Conservation (phyloP, 2,797 vertebrate species). For the Echeneis naucrates region DNA sequence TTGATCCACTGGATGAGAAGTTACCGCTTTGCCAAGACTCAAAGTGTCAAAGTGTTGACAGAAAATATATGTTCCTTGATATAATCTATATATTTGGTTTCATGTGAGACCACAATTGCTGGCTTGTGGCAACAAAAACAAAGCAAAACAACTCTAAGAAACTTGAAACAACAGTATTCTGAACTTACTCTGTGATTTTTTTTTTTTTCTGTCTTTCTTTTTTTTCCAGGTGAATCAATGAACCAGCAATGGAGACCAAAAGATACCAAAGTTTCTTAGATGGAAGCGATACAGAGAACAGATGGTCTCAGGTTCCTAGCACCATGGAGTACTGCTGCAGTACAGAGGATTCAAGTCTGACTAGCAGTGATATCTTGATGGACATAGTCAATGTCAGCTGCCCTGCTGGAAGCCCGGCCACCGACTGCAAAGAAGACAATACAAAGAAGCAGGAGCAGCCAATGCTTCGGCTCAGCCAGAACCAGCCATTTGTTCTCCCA, state of each 20-base stretch:
- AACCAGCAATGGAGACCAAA: constrained; percentile 97
- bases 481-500: constrained; percentile 86
- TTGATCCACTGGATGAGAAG: neutral
- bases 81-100: constrained; percentile 3
- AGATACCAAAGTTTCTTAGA: constrained; percentile 96
- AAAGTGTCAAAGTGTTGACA: constrained; percentile 3
- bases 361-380: constrained; percentile 89
- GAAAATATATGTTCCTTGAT: constrained; percentile 11
- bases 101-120: constrained; percentile 12
- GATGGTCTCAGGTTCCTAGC: constrained; percentile 92
- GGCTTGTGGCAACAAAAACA: constrained; percentile 17
- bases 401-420: constrained; percentile 76
- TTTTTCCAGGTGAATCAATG: constrained; percentile 82
- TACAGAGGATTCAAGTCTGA: constrained; percentile 85
- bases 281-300: constrained; percentile 92
- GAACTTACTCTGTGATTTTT: constrained; percentile 15
- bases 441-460: constrained; percentile 90
- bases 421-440: constrained; percentile 81
- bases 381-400: constrained; percentile 92
- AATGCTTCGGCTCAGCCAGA: constrained; percentile 88
- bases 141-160: neutral
- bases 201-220: constrained; percentile 31
- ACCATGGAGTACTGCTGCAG: constrained; percentile 88
- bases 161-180: neutral
- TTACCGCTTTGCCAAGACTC: neutral